A percentile compares a stretch with the other conserved stretches of the same genome.
Evolutionary conservation across 2,113 vertebrate species (phyloP).

Genomic region (Micronisus gabar): DNA sequence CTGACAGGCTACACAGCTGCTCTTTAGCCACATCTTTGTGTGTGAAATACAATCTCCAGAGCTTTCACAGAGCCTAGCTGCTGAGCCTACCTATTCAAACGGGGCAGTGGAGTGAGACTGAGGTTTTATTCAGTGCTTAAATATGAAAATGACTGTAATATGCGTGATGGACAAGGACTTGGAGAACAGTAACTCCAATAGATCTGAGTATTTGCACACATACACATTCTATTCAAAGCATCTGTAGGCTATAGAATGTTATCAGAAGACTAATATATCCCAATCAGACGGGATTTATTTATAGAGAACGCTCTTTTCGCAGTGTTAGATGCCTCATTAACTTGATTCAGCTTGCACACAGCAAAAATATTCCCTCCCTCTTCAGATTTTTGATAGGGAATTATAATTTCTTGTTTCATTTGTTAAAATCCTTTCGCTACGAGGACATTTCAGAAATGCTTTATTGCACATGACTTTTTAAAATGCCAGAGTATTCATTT

Average conservation of each 20-base stretch:
- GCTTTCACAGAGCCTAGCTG: conserved; percentile 24
- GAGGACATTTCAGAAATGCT: conserved; percentile 75
- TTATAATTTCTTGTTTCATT: conserved; percentile 81
- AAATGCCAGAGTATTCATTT: conserved; percentile 65
- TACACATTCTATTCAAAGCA: conserved; percentile 78
- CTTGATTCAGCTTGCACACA: conserved; percentile 84
- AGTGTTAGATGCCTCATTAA: conserved; percentile 85
- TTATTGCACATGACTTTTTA: conserved; percentile 66
- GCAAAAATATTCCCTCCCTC: conserved; percentile 84
- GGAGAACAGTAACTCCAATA: conserved; percentile 65
- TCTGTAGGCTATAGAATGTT: conserved; percentile 83
- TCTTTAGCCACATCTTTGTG: conserved; percentile 36
- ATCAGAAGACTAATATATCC: conserved; percentile 85
- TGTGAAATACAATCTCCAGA: conserved; percentile 24
- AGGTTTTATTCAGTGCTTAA: conserved; percentile 58
- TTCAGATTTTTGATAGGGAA: conserved; percentile 83
- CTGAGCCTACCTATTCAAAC: conserved; percentile 57
- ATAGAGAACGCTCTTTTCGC: conserved; percentile 82
- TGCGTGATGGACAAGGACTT: conserved; percentile 62
- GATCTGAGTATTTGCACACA: conserved; percentile 76
- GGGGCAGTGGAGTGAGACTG: conserved; percentile 37
- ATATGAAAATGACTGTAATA: conserved; percentile 66
- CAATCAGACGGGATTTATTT: conserved; percentile 84
- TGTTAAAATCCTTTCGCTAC: conserved; percentile 73
- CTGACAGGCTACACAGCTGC: conserved; percentile 20